Base-by-base conservation (phyloP, 2,113 vertebrate species). In the Zosterops borbonicus region DNA sequence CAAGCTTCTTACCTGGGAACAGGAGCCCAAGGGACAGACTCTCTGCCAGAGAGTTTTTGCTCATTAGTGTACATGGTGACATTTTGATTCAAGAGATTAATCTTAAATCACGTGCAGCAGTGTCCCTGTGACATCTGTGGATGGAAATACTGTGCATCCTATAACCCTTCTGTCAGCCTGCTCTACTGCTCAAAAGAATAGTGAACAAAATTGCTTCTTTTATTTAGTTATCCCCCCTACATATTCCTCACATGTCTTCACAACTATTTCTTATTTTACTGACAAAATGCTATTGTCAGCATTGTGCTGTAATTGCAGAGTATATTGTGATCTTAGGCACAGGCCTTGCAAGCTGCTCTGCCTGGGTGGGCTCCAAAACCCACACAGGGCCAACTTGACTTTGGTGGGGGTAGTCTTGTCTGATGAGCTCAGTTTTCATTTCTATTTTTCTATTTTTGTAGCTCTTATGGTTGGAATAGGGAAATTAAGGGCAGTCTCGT, bases 281-380 rank as follows among this genome's bases (percentile, higher is more conserved):
- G 95, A 90, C 80, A 91, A 92, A 95, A 89, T 19, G 46, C 83
- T 89, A 89, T 92, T 96, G 94, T 96, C 96, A 94, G 88, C 88
- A 76, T 60, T 87, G 89, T 47, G 74, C 73, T 84, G 65, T 95
- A 96, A 96, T 93, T 96, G 94, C 85, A 81, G 85, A 93, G 87
- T 86, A 83, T 58, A 17, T 62, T 96, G 94, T 94, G 89, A 91
- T 95, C 92, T 93, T 83, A 90, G 87, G 87, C 70, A 91, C 0
- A 0, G 56, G 76, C 85, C 79, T 94, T 89, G 79, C 8, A 11
- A 87, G 65, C 80, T 78, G 49, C 88, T 93, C 92, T 96, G 83
- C 90, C 86, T 97, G 95, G 88, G 93, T 95, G 94, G 94, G 94
- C 92, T 94, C 92, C 3, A 33, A 95, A 94, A 90, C 82, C 70